A percentile compares a stretch with the other conserved stretches of the same genome.
Evolutionary conservation across 2,888 invertebrate genomes (phyloP).

Genomic region (Drosophila anomalata): DNA sequence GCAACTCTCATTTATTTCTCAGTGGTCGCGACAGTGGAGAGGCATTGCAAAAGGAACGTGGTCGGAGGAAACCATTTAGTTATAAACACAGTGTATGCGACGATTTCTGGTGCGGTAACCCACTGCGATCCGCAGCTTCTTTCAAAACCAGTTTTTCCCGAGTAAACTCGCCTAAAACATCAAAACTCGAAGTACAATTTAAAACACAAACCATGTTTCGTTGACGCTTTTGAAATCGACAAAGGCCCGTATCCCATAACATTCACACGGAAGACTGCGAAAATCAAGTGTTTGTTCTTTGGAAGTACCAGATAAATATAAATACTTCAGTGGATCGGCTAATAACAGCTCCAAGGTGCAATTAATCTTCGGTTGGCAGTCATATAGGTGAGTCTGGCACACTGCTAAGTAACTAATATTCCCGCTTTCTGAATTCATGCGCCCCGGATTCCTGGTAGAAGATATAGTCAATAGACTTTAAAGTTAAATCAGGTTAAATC

Average conservation of each 20-base stretch:
- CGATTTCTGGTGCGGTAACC: slow-evolving; percentile 37
- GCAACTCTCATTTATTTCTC: slow-evolving; percentile 1
- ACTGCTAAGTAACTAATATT: no score
- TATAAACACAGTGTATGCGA: slow-evolving; percentile 13
- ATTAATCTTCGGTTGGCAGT: no score
- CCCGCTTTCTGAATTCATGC: no score
- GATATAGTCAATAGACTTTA: no score
- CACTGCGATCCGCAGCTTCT: slow-evolving; percentile 29
- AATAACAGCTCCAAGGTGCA: not conserved
- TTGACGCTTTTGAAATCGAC: slow-evolving; percentile 15
- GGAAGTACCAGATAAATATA: not conserved
- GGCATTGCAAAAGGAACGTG: slow-evolving; percentile 1
- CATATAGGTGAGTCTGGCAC: no score
- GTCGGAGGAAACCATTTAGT: slow-evolving; percentile 5
- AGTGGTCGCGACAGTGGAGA: slow-evolving; percentile 1
- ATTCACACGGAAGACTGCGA: not conserved
- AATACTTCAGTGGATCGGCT: not conserved
- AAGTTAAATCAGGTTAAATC: no score
- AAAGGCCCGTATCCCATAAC: slow-evolving; percentile 2
- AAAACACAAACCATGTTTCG: slow-evolving; percentile 32
- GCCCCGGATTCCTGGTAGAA: no score
- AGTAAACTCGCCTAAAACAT: slow-evolving; percentile 20
- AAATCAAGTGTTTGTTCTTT: not conserved
- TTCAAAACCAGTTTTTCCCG: slow-evolving; percentile 25
- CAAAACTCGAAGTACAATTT: slow-evolving; percentile 10